Base-by-base conservation (phyloP, 1,140 invertebrate species). In the Drosophila pruinosa region DNA sequence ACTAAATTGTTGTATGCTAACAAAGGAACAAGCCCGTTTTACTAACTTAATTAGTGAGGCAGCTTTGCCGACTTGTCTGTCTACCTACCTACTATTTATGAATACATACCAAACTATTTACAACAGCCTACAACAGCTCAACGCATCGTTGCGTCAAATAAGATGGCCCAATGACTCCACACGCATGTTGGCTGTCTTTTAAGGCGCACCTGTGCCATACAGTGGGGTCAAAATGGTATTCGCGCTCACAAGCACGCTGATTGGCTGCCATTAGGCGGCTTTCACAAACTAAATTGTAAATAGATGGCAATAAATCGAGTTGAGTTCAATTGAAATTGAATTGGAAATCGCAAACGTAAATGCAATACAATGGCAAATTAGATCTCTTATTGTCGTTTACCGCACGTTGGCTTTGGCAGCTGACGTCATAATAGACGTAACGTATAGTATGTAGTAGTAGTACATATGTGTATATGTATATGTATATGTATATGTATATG, bases 311-410 rank as follows among this genome's bases (percentile, higher is more conserved):
- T 72, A 58, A 77, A 77, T 77, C 73, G 70, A 74, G 76, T 74
- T 62, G 50, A 54, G 59, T 73, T 68, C 54, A 48, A 56, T 69
- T 69, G 38, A 69, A 68, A 61, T 72, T 68, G 28, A 58, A 61
- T 61, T 68, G 26, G 48, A 50, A 61, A 70, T 61, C 24, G 41
- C 31, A 50, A 50, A 17, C 47, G 24, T 17, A 17, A 50, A 48
- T 39, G 56, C 59, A 58, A 45, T 43, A 82, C 74, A 82, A 82
- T 75, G 71, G 14, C 39, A 78, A 82, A 82, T 82, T 82, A 82
- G 78, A 83, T 72, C 64, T 65, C 52, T 36, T 67, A 77, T 77
- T 77, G 78, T 68, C 50, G 34, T 15, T 47, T 36, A 28, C 39
- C 15, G 53, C 58, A 14, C 34, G 12, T 22, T 26, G 52, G 19